Evolutionary conservation across 2,113 vertebrate species (phyloP), one percentile per base, ranked within the genome.

Genomic region (Cavia aperea): DNA sequence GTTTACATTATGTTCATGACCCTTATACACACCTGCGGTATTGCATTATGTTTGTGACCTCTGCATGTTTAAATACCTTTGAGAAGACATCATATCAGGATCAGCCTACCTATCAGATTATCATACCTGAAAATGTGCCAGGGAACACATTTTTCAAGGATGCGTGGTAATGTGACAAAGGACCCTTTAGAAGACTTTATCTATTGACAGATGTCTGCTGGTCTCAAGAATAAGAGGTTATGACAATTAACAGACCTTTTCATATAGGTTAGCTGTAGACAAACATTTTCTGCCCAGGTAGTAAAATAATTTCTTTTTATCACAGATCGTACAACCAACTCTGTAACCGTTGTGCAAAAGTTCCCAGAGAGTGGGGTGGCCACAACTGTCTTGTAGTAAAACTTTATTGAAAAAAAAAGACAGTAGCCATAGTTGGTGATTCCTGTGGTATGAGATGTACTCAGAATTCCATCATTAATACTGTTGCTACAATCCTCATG

Each of bases 101-200:
- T 11, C 7, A 16, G 2, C 26, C 3, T 26, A 19, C 18, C 4
- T 33, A 18, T 29, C 9, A 24, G 62, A 8, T 18, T 10, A 1
- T 13, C 39, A 12, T 2, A 1, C 8, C 11, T 39, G 51, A 33
- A 51, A 63, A 16, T 24, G 62, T 36, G 62, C 29, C 9, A 39
- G 49, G 46, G 36, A 46, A 9, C 10, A 31, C n/a, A 16, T 43
- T 46, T 81, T 84, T 33, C 24, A 31, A 26, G 51, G 86, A 39
- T 13, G 33, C 26, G 43, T 29, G 43, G 23, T 46, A 14, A 21
- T 16, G 39, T 77, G 49, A n/a, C 12, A 83, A 66, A 56, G 15
- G 15, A 56, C 21, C 23, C 26, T 43, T 51, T 19, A 8, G 43
- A 62, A 43, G 43, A 73, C 43, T 31, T 77, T 14, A 33, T 33